phyloP scores from a whole-genome alignment of 2,888 invertebrate genomes.

The Xestia sexstrigata region DNA sequence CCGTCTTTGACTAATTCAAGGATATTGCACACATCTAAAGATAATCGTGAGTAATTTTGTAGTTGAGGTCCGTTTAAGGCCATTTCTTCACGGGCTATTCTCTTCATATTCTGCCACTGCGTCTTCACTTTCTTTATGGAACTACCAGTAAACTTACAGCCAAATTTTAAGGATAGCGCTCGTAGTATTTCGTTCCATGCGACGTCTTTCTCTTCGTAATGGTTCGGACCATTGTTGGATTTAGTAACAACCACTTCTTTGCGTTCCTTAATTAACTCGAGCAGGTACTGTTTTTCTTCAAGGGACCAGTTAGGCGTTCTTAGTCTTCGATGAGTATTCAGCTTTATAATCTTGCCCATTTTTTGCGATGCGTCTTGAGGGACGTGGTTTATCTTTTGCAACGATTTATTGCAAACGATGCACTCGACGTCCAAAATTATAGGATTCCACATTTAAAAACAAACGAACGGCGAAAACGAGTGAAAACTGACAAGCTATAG shows the following conservation, averaged over 20 bases:
- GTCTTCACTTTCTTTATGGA: slow-evolving; percentile 88
- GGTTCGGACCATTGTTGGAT: slow-evolving; percentile 84
- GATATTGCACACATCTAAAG: slow-evolving; percentile 84
- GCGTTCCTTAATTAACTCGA: slow-evolving; percentile 86
- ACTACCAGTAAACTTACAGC: slow-evolving; percentile 83
- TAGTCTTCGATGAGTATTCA: slow-evolving; percentile 79
- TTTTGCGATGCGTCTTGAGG: slow-evolving; percentile 74
- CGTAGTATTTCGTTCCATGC: slow-evolving; percentile 87
- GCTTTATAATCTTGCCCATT: slow-evolving; percentile 86
- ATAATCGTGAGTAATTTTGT: slow-evolving; percentile 80
- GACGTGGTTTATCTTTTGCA: slow-evolving; percentile 87
- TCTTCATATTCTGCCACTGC: slow-evolving; percentile 89
- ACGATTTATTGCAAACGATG: slow-evolving; percentile 89
- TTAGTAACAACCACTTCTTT: slow-evolving; percentile 85
- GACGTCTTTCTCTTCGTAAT: slow-evolving; percentile 86
- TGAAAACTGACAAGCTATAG: slow-evolving; percentile 76
- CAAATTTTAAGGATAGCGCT: slow-evolving; percentile 80
- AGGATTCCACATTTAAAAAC: slow-evolving; percentile 88
- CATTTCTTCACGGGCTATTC: slow-evolving; percentile 87
- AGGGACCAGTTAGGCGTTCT: slow-evolving; percentile 88
- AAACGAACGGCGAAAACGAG: slow-evolving; percentile 76
- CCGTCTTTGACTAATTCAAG: slow-evolving; percentile 83
- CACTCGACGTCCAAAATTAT: slow-evolving; percentile 89
- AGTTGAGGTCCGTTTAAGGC: slow-evolving; percentile 77
- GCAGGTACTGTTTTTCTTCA: slow-evolving; percentile 86